phyloP scores from a whole-genome alignment of 2,113 vertebrate genomes.

The Plecotus auritus region DNA sequence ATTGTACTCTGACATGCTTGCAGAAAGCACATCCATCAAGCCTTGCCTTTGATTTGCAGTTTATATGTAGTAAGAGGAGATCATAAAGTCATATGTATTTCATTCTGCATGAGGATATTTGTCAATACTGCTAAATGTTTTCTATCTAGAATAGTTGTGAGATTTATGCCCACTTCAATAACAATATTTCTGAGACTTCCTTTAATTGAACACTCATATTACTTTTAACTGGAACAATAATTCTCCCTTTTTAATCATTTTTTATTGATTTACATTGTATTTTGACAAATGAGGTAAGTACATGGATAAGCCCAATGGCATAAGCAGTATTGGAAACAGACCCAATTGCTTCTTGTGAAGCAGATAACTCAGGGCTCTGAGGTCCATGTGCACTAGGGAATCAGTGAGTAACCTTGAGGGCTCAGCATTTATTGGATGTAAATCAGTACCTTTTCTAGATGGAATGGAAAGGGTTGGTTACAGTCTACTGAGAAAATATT shows the following conservation, averaged over 20 bases:
- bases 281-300: background rate
- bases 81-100: background rate
- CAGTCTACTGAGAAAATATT: background rate
- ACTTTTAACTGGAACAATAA: background rate
- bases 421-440: background rate
- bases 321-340: background rate
- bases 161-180: background rate
- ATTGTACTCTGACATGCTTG: background rate
- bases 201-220: background rate
- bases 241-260: background rate
- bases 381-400: background rate
- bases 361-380: background rate
- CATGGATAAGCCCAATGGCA: background rate
- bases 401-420: background rate
- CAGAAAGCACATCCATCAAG: background rate
- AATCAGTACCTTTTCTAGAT: background rate
- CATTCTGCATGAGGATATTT: background rate
- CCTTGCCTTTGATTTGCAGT: background rate
- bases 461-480: background rate
- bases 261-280: background rate
- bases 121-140: background rate
- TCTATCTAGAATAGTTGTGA: background rate
- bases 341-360: background rate
- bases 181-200: background rate
- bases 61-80: background rate